phyloP scores from a whole-genome alignment of 2,797 vertebrate genomes.

The Carapus acus region DNA sequence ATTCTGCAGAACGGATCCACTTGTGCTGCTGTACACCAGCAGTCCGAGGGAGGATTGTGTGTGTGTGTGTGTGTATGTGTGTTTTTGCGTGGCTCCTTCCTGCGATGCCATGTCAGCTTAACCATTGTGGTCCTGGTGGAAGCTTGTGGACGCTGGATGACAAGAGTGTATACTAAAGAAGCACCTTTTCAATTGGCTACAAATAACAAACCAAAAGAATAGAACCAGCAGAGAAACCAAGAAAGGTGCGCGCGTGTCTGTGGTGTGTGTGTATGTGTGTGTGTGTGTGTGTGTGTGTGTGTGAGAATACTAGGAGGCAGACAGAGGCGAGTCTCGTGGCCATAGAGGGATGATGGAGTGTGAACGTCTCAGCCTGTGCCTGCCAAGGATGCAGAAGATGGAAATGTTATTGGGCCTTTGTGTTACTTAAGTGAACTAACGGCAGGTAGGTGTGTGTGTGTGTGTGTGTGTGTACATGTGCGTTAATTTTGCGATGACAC shows the following conservation, averaged over 20 bases:
- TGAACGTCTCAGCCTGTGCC: slow-evolving; percentile 66
- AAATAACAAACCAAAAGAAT: slow-evolving; percentile 44
- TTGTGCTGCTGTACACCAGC: slow-evolving; percentile 23
- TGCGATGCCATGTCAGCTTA: slow-evolving; percentile 34
- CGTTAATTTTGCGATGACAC: too few species aligned
- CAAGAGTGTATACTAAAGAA: slow-evolving; percentile 56
- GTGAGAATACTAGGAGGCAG: slow-evolving; percentile 60
- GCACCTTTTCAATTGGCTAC: slow-evolving; percentile 75
- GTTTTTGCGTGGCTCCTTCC: neutral
- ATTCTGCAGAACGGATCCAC: slow-evolving; percentile 22
- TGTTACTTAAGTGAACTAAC: neutral
- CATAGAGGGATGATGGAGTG: neutral
- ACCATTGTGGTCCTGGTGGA: slow-evolving; percentile 34
- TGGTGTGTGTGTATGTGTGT: too few species aligned
- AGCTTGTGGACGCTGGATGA: slow-evolving; percentile 33
- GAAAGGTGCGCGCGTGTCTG: slow-evolving; percentile 3
- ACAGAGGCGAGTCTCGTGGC: slow-evolving; percentile 43
- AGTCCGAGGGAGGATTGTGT: slow-evolving; percentile 20
- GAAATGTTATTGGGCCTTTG: neutral
- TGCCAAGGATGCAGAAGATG: slow-evolving; percentile 39
- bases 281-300: slow-evolving; percentile 21
- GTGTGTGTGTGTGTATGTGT: too few species aligned
- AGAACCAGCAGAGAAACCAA: slow-evolving; percentile 31
- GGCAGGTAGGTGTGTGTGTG: neutral
- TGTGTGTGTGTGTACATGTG: too few species aligned